phyloP scores from a whole-genome alignment of 1,140 invertebrate species.

The Brachionus sp. region DNA sequence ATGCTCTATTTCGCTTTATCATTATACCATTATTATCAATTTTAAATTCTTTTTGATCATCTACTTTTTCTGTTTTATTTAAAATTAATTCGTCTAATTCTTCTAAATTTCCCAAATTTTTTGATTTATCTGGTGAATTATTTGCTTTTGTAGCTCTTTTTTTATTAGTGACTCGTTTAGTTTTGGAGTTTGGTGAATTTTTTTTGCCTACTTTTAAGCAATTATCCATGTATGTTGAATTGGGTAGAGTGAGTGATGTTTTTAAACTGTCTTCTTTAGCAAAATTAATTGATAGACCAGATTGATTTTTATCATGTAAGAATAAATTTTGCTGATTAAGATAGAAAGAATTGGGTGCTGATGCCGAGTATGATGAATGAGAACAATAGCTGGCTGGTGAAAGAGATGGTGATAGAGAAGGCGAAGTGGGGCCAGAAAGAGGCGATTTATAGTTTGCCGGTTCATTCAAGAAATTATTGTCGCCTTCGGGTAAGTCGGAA shows the following conservation, averaged over 20 bases:
- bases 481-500: not conserved
- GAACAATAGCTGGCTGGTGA: constrained; percentile 27
- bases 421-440: not conserved
- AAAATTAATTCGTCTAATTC: constrained; percentile 10
- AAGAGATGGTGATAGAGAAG: constrained; percentile 7
- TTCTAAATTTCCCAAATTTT: constrained; percentile 39
- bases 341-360: not conserved
- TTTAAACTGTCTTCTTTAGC: not conserved
- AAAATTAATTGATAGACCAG: not conserved
- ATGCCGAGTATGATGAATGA: constrained; percentile 25
- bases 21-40: not conserved
- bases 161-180: not conserved
- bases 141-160: not conserved
- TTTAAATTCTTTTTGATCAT: not conserved
- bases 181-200: not conserved
- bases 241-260: not conserved
- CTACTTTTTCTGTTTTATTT: not conserved
- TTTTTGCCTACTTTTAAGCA: not conserved
- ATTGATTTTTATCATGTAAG: constrained; percentile 8
- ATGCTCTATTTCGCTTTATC: constrained; percentile 26
- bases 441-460: not conserved
- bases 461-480: not conserved
- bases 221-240: not conserved
- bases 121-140: not conserved
- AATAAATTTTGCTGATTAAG: constrained; percentile 36